These are phyloP conservation scores for Sebastes itinus DNA, from an alignment of 2,797 vertebrate genomes.

Conservation along the genomic window DNA sequence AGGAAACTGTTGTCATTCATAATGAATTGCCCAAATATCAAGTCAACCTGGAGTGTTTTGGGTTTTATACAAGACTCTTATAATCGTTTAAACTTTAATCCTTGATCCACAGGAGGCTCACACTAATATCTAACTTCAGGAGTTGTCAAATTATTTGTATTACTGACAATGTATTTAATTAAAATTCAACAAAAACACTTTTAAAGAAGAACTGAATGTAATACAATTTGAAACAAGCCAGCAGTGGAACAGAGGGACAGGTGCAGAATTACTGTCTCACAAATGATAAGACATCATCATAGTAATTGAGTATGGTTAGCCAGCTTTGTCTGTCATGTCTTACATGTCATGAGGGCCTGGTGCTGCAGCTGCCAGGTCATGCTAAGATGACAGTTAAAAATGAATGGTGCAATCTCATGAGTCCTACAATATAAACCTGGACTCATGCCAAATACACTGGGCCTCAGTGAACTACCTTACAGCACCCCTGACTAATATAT, in stretches of 20 bases:
- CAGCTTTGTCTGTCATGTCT: slow-evolving; percentile 53
- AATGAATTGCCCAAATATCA: not conserved
- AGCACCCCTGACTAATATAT: slow-evolving; percentile 17
- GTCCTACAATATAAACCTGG: slow-evolving; percentile 41
- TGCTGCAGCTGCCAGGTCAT: slow-evolving; percentile 51
- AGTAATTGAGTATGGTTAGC: slow-evolving; percentile 50
- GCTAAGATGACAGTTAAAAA: slow-evolving; percentile 65
- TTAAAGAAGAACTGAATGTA: not conserved
- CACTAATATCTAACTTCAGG: slow-evolving; percentile 5
- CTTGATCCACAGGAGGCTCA: not conserved
- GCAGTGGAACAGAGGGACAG: slow-evolving; percentile 30
- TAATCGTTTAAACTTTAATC: not conserved
- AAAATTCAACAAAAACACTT: slow-evolving; percentile 32
- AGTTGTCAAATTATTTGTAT: not conserved
- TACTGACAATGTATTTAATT: slow-evolving; percentile 3
- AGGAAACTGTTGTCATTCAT: not conserved
- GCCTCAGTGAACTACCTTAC: slow-evolving; percentile 4
- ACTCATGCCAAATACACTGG: slow-evolving; percentile 33
- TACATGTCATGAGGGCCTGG: slow-evolving; percentile 52
- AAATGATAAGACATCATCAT: slow-evolving; percentile 57
- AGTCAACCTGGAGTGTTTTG: not conserved
- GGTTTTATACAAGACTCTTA: not conserved
- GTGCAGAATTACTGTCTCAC: slow-evolving; percentile 45
- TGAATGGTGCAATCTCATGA: slow-evolving; percentile 35
- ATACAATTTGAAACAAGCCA: slow-evolving; percentile 12